Percentiles rank a stretch among this genome's conserved stretches.
These are phyloP conservation scores for Philypnodon macrostomus DNA, from an alignment of 2,797 vertebrate species.

Conservation along the genomic window DNA sequence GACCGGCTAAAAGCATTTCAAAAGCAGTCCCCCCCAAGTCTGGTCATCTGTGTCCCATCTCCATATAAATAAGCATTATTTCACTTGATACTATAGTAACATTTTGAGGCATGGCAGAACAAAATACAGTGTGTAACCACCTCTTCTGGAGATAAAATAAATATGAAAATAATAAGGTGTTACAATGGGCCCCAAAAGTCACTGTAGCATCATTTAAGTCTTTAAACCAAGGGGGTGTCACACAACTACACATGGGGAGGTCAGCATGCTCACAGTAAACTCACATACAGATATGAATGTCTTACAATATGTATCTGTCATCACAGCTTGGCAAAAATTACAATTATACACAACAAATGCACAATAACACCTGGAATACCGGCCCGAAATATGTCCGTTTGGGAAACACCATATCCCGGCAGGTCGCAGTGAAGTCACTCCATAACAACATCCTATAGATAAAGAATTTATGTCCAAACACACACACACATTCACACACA, in stretches of 20 bases:
- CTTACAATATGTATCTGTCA: conserved; percentile 73
- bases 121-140: conserved; percentile 23
- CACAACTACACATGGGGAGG: conserved; percentile 68
- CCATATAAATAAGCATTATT: conserved; percentile 29
- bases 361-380: conserved; percentile 77
- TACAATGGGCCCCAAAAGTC: conserved; percentile 62
- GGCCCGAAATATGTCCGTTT: conserved; percentile 49
- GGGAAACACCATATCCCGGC: conserved; percentile 34
- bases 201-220: conserved; percentile 54
- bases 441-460: conserved; percentile 60
- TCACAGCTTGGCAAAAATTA: conserved; percentile 75
- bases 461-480: conserved; percentile 54
- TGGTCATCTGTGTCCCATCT: conserved; percentile 49
- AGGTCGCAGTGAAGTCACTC: conserved; percentile 35
- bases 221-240: conserved; percentile 34
- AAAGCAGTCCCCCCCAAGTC: conserved; percentile 41
- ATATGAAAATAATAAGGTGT: conserved; percentile 29
- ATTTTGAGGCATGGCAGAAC: conserved; percentile 62
- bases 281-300: conserved; percentile 75
- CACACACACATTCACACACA: conserved; percentile 6
- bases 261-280: conserved; percentile 77
- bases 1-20: too few species aligned
- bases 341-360: conserved; percentile 79
- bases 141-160: conserved; percentile 32
- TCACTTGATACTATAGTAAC: conserved; percentile 39